Conservation (phyloP, 2,888 invertebrate genomes). For the Ormyrus pomaceus region DNA sequence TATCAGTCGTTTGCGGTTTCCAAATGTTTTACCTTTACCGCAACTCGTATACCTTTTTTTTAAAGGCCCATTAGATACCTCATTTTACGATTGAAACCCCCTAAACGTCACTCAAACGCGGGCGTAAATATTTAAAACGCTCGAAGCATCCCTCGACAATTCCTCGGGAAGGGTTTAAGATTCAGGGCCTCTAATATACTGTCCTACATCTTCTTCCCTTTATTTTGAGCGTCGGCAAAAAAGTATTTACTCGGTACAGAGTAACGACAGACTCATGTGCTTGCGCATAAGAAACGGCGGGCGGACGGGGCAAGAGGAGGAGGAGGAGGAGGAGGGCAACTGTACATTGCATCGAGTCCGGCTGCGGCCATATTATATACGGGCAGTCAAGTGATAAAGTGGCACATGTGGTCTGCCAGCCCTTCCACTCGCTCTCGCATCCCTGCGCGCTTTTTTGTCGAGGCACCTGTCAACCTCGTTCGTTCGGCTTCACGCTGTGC, state of each 20-base stretch:
- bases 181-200: neutral
- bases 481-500: conserved; percentile 12
- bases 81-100: no score
- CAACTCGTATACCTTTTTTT: no score
- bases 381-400: conserved; percentile 72
- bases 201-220: conserved; percentile 28
- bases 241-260: conserved; percentile 41
- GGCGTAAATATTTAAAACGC: no score
- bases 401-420: conserved; percentile 74
- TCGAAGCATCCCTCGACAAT: conserved; percentile 8
- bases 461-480: conserved; percentile 74
- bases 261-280: conserved; percentile 26
- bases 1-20: no score
- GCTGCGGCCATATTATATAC: conserved; percentile 56
- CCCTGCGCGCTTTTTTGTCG: conserved; percentile 68
- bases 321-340: no score
- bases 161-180: no score
- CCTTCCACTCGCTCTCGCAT: conserved; percentile 70
- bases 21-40: no score
- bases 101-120: no score
- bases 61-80: no score
- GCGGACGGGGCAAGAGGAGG: neutral
- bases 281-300: neutral
- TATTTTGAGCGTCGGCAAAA: conserved; percentile 13
- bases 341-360: neutral